Conservation (phyloP, 2,113 vertebrate species). For the Vulpes ferrilata region DNA sequence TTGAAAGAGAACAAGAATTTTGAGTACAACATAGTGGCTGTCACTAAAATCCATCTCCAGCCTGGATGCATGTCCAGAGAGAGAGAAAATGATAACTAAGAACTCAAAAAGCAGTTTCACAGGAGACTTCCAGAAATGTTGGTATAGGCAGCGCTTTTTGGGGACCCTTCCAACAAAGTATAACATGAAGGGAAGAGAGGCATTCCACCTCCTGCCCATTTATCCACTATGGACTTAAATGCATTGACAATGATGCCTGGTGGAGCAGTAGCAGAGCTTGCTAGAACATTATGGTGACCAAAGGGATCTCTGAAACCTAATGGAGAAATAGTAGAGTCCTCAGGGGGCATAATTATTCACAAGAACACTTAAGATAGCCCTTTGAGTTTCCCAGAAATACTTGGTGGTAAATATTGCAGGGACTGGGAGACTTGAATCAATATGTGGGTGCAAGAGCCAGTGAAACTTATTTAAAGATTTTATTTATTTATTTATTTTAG, state of each 20-base stretch:
- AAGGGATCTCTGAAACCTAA: not conserved
- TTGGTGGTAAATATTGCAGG: not conserved
- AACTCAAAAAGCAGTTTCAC: not conserved
- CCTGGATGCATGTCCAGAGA: not conserved
- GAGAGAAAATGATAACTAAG: not conserved
- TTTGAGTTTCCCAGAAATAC: not conserved
- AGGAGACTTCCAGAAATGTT: not conserved
- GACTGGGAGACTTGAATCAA: not conserved
- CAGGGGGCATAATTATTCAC: not conserved
- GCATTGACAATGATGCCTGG: not conserved
- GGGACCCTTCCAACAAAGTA: not conserved
- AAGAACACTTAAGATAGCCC: not conserved
- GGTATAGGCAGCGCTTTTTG: not conserved
- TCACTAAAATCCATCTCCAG: not conserved
- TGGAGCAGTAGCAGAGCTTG: not conserved
- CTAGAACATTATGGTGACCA: not conserved
- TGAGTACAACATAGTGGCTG: not conserved
- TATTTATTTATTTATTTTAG: not conserved
- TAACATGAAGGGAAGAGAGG: not conserved
- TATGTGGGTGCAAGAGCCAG: not conserved
- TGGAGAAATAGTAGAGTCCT: not conserved
- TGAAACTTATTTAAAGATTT: slow-evolving; percentile 20
- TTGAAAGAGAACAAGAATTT: slow-evolving; percentile 29
- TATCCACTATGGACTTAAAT: not conserved
- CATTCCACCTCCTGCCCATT: not conserved